Evolutionary conservation across 2,888 invertebrate species (phyloP).

Genomic region (Punctoribates punctum): DNA sequence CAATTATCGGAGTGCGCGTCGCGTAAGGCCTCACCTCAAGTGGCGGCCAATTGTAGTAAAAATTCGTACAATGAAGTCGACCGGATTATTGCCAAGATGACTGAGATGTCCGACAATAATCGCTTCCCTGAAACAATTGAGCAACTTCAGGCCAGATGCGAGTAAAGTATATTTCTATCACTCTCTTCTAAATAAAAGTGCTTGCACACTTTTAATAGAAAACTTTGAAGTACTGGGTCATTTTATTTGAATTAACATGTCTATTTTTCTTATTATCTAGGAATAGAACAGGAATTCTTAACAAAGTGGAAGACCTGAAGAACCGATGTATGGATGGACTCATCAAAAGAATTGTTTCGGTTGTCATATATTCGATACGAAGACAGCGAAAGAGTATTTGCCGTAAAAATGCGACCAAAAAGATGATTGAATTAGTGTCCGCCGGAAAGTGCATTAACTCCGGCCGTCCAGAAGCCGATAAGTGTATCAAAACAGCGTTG

Average conservation of each 20-base stretch:
- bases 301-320: conserved; percentile 34
- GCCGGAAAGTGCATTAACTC: conserved; percentile 26
- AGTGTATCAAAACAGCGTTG: not conserved
- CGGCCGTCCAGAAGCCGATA: not conserved
- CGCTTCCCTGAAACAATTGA: conserved; percentile 13
- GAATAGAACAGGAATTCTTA: not conserved
- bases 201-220: too few relatives aligned
- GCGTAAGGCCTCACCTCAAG: not conserved
- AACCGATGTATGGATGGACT: conserved; percentile 33
- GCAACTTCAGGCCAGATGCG: not conserved
- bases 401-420: conserved; percentile 22
- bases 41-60: not conserved
- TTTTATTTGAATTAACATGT: too few relatives aligned
- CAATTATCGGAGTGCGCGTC: too few relatives aligned
- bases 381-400: not conserved
- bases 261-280: not conserved
- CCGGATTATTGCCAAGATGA: not conserved
- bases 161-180: not conserved
- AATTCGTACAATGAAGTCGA: conserved; percentile 17
- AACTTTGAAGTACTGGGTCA: too few relatives aligned
- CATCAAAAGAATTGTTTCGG: conserved; percentile 12
- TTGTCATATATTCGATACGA: conserved; percentile 36
- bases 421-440: conserved; percentile 9
- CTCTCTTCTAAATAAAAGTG: too few relatives aligned
- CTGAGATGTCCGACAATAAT: not conserved